Conservation (phyloP, 2,888 invertebrate genomes). For the Apodemia duryi region DNA sequence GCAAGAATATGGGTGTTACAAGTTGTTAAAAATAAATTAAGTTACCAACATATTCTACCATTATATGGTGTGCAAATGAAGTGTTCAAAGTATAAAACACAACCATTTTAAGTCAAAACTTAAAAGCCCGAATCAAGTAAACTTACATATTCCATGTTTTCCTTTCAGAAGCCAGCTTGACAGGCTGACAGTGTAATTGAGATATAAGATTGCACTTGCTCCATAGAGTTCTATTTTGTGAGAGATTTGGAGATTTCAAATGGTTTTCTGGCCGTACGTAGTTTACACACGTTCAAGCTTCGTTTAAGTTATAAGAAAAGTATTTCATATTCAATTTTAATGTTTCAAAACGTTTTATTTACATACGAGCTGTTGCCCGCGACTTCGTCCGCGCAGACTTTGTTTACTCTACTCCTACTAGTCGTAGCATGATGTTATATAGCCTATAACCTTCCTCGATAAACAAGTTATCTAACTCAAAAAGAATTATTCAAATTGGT, state of each 20-base stretch:
- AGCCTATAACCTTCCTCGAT: too few relatives aligned
- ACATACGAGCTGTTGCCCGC: too few relatives aligned
- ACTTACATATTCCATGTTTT: slow-evolving; percentile 19
- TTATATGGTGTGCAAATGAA: too few relatives aligned
- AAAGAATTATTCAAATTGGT: too few relatives aligned
- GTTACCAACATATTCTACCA: too few relatives aligned
- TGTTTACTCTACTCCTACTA: too few relatives aligned
- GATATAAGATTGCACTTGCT: slow-evolving; percentile 21
- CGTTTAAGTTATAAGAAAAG: background rate
- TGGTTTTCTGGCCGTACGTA: slow-evolving; percentile 5
- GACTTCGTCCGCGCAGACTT: too few relatives aligned
- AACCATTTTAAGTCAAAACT: background rate
- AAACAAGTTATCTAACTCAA: too few relatives aligned
- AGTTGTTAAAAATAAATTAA: too few relatives aligned
- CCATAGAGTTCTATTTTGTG: slow-evolving; percentile 10
- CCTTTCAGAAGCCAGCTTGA: slow-evolving; percentile 13
- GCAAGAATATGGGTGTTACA: too few relatives aligned
- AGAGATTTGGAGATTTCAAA: slow-evolving; percentile 13
- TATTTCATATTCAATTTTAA: background rate
- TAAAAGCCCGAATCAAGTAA: slow-evolving; percentile 13
- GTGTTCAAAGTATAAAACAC: too few relatives aligned
- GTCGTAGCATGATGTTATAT: too few relatives aligned
- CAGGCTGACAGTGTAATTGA: slow-evolving; percentile 21
- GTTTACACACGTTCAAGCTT: slow-evolving; percentile 11
- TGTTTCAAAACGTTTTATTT: background rate